Conservation (phyloP, 2,888 invertebrate species). For the Lasiommata megera region DNA sequence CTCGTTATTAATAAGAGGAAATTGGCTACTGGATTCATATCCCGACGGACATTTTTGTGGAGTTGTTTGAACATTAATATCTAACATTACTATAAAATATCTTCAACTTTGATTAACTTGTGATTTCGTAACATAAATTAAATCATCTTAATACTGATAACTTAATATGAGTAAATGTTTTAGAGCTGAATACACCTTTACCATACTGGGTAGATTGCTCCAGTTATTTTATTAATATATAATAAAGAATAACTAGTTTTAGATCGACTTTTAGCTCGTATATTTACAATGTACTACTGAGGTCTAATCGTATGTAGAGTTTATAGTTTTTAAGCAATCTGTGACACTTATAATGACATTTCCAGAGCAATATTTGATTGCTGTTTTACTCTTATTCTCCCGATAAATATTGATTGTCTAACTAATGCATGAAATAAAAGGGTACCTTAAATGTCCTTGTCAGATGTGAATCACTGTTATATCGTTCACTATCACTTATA, state of each 20-base stretch:
- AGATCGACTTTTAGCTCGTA: too few relatives aligned
- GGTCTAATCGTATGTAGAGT: too few relatives aligned
- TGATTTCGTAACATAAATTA: too few relatives aligned
- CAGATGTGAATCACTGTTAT: slow-evolving; percentile 64
- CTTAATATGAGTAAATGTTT: too few relatives aligned
- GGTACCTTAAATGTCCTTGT: slow-evolving; percentile 72
- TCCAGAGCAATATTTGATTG: too few relatives aligned
- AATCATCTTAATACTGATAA: too few relatives aligned
- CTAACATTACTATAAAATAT: background rate
- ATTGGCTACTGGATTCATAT: background rate
- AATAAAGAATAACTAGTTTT: too few relatives aligned
- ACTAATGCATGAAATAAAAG: slow-evolving; percentile 18
- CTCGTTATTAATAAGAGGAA: background rate
- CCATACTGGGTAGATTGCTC: too few relatives aligned
- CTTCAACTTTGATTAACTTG: too few relatives aligned
- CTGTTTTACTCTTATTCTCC: background rate
- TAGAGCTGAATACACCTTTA: too few relatives aligned
- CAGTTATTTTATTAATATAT: too few relatives aligned
- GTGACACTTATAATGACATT: background rate
- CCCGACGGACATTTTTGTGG: background rate
- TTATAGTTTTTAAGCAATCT: background rate
- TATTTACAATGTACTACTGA: too few relatives aligned
- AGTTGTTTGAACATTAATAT: background rate
- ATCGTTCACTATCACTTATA: slow-evolving; percentile 75
- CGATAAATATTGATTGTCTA: background rate